Conservation (phyloP, 2,113 vertebrate species). For the Gymnobelideus leadbeateri region DNA sequence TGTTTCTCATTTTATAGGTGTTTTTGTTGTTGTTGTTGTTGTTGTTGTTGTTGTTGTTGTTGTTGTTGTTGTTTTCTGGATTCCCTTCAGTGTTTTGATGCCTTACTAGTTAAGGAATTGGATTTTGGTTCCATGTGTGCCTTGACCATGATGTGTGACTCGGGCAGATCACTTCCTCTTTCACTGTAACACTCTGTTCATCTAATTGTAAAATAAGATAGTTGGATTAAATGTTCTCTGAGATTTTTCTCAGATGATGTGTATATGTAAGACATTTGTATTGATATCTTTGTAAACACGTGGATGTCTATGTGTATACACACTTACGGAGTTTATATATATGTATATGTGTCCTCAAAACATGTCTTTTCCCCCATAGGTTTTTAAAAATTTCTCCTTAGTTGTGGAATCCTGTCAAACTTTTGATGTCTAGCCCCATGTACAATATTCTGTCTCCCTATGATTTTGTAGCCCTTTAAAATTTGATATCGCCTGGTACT, state of each 20-base stretch:
- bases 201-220: background rate
- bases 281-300: too few species aligned
- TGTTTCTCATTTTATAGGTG: background rate
- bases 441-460: conserved; percentile 24
- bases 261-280: background rate
- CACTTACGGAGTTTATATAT: background rate
- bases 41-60: background rate
- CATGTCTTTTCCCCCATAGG: conserved; percentile 5
- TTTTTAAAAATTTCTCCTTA: conserved; percentile 37
- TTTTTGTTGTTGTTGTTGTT: background rate
- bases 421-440: background rate
- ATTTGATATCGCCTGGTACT: background rate
- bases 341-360: background rate
- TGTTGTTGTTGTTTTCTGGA: background rate
- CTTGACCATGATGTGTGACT: background rate
- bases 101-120: conserved; percentile 14
- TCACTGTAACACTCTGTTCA: background rate
- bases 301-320: background rate
- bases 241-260: background rate
- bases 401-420: background rate
- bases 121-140: conserved; percentile 1
- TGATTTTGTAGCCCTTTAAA: conserved; percentile 47
- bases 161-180: background rate
- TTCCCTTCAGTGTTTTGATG: background rate
- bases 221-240: background rate